A percentile compares a stretch with the other conserved stretches of the same genome.
These are phyloP conservation scores for Ctenodactylus gundi DNA, from an alignment of 2,113 vertebrate species.

Conservation along the genomic window DNA sequence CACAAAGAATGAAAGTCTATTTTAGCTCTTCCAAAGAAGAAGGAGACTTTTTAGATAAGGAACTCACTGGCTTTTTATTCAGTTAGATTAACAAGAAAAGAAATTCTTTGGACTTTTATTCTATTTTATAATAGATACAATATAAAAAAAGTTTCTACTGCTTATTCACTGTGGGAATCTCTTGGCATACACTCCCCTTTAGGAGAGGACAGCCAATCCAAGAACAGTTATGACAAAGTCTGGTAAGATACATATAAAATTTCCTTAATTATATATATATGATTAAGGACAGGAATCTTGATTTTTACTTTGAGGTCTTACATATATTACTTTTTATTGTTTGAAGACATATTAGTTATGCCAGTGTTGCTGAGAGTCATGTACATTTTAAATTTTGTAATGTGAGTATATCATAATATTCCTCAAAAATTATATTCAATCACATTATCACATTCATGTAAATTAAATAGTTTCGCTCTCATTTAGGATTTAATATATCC, in stretches of 20 bases:
- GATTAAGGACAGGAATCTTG: background rate
- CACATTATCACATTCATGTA: background rate
- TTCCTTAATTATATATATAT: background rate
- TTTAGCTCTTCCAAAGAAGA: background rate
- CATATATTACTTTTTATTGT: background rate
- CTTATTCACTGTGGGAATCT: background rate
- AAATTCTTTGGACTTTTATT: background rate
- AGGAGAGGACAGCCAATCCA: constrained; percentile 56
- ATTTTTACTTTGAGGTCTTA: background rate
- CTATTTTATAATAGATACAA: background rate
- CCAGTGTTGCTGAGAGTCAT: background rate
- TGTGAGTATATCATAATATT: background rate
- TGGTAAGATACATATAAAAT: constrained; percentile 17
- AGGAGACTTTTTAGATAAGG: no score
- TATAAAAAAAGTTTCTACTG: background rate
- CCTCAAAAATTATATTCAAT: background rate
- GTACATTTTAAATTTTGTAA: background rate
- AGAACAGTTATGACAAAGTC: background rate
- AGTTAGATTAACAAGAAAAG: background rate
- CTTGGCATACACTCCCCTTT: background rate
- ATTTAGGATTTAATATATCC: constrained; percentile 47
- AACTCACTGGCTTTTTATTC: background rate
- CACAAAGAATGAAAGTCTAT: background rate
- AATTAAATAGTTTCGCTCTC: constrained; percentile 21
- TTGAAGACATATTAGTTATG: background rate